Conservation (phyloP, 2,113 vertebrate species). For the Reinhardtius hippoglossoides region DNA sequence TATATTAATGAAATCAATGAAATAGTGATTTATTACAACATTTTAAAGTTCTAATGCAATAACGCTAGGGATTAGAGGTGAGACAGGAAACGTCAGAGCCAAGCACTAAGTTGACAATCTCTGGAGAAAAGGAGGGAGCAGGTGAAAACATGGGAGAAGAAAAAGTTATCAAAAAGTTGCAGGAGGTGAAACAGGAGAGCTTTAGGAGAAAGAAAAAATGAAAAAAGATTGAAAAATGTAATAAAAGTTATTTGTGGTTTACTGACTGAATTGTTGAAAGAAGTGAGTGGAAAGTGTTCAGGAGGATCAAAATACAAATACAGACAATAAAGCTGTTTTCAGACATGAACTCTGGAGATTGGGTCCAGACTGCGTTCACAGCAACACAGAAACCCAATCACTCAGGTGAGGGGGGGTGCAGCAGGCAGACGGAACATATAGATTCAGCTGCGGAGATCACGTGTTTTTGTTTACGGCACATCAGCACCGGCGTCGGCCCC, state of each 20-base stretch:
- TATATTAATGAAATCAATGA: neutral
- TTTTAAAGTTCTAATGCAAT: slow-evolving; percentile 24
- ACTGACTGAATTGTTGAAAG: slow-evolving; percentile 67
- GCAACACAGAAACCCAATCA: too few species aligned
- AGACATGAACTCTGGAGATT: neutral
- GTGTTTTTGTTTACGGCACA: too few species aligned
- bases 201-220: slow-evolving; percentile 20
- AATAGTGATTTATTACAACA: neutral
- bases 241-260: slow-evolving; percentile 63
- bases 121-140: slow-evolving; percentile 35
- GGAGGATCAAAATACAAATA: slow-evolving; percentile 44
- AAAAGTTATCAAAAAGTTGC: slow-evolving; percentile 48
- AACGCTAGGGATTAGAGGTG: slow-evolving; percentile 17
- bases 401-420: too few species aligned
- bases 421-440: too few species aligned
- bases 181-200: slow-evolving; percentile 29
- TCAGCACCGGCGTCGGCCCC: too few species aligned
- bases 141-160: slow-evolving; percentile 44
- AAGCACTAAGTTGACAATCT: slow-evolving; percentile 66
- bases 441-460: too few species aligned
- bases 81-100: slow-evolving; percentile 44
- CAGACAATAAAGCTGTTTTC: neutral
- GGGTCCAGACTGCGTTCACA: too few species aligned
- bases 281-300: slow-evolving; percentile 64
- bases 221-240: slow-evolving; percentile 29